Evolutionary conservation across 2,797 vertebrate genomes (phyloP), one percentile per base, ranked within the genome.

Genomic region (Anabas testudineus): DNA sequence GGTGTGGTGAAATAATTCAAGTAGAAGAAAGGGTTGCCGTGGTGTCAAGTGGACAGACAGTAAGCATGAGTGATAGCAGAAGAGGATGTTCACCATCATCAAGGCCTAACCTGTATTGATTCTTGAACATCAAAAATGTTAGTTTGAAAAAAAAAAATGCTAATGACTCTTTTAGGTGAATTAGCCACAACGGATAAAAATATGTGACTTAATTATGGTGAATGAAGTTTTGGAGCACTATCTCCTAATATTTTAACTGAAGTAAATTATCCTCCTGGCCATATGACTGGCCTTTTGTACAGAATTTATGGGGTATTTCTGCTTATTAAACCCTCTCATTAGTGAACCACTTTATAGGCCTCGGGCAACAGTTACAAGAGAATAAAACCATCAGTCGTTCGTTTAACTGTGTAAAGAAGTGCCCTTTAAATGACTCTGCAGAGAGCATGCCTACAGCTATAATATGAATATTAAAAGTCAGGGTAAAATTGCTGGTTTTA

Each of bases 301-400:
- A 71, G 32, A 79, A 82, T 81, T 45, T 71, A 88, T 74, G 51
- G 36, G 15, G 8, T 63, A 59, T 83, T 85, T 77, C 26, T 62
- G 28, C 54, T 54, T 79, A 81, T 83, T 83, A 85, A 84, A 83
- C 74, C 52, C n/a, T 76, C 46, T 66, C 84, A 82, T 88, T 90
- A 90, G 90, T 84, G 69, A 84, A 76, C 60, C 71, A 51, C 86
- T 89, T 82, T 74, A 86, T 77, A 42, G 58, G 46, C 66, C 67
- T 71, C 62, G 37, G 65, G 75, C 85, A 82, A 71, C 79, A 88
- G 83, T 90, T 90, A 88, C 61, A 84, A 42, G 56, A 37, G 67
- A 87, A 69, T 10, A 16, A 83, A 89, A 49, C 53, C 71, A 82
- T 87, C 78, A 76, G 64, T 87, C 84, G 75, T 71, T 75, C 46